These are phyloP conservation scores for Cnemophilus loriae DNA, from an alignment of 2,113 vertebrate genomes.

Conservation along the genomic window DNA sequence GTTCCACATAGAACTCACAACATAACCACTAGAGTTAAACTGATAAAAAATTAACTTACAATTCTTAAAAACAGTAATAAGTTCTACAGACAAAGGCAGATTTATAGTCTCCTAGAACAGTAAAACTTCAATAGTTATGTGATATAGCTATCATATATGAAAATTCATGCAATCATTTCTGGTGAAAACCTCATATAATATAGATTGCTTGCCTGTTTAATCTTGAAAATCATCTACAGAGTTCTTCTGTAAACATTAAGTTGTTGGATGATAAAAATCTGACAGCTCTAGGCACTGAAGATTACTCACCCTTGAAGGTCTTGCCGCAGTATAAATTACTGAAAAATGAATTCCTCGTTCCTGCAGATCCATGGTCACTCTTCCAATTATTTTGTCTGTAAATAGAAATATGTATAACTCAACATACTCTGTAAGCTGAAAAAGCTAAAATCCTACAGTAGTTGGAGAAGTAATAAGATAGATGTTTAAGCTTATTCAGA, in stretches of 20 bases:
- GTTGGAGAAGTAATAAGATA: not conserved
- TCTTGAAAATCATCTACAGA: not conserved
- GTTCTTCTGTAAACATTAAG: not conserved
- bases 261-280: not conserved
- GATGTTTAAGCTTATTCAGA: not conserved
- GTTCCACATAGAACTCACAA: fast-evolving
- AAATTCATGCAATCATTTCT: not conserved
- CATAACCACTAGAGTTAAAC: not conserved
- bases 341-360: slow-evolving; percentile 44
- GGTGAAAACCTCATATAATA: not conserved
- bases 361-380: slow-evolving; percentile 30
- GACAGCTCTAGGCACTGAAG: not conserved
- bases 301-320: slow-evolving; percentile 57
- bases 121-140: not conserved
- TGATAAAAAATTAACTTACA: not conserved
- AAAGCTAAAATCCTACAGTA: not conserved
- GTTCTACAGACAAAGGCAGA: not conserved
- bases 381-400: slow-evolving; percentile 64
- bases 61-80: not conserved
- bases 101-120: not conserved
- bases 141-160: not conserved
- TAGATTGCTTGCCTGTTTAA: not conserved
- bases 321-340: slow-evolving; percentile 54
- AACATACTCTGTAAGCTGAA: not conserved
- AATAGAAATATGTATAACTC: slow-evolving; percentile 27